Conservation (phyloP, 2,888 invertebrate species). For the Strigamia maritima region DNA sequence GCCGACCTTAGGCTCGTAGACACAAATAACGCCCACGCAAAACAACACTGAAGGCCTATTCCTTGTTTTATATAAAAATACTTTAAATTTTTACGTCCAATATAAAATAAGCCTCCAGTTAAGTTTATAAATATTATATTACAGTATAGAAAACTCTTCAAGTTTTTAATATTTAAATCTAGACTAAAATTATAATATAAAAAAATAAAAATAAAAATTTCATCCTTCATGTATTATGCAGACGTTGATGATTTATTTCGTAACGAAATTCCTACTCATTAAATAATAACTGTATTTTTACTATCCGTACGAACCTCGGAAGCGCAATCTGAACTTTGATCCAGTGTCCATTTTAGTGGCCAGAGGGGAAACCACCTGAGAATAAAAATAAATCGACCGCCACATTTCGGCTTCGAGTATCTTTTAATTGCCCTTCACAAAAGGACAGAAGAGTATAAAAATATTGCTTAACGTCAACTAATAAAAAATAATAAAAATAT, state of each 20-base stretch:
- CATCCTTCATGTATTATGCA: background rate
- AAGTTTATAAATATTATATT: background rate
- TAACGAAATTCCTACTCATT: background rate
- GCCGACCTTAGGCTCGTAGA: slow-evolving; percentile 21
- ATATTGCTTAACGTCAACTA: background rate
- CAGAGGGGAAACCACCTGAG: slow-evolving; percentile 15
- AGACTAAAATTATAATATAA: background rate
- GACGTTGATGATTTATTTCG: background rate
- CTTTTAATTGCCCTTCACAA: background rate
- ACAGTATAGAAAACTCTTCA: background rate
- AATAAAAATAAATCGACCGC: slow-evolving; percentile 7
- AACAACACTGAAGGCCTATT: slow-evolving; percentile 1
- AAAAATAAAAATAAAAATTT: background rate
- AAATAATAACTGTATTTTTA: background rate
- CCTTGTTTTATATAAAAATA: background rate
- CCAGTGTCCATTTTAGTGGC: slow-evolving; percentile 5
- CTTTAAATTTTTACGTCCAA: background rate
- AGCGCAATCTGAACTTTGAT: slow-evolving; percentile 14
- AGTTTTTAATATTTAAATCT: background rate
- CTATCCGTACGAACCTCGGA: background rate
- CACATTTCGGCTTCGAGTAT: background rate
- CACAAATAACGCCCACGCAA: slow-evolving; percentile 1
- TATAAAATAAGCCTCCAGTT: background rate
- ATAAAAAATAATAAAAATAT: slow-evolving; percentile 13
- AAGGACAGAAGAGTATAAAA: background rate